A percentile compares a stretch with the other conserved stretches of the same genome.
Conservation (phyloP, 2,888 invertebrate species). For the Peribatodes rhomboidaria region DNA sequence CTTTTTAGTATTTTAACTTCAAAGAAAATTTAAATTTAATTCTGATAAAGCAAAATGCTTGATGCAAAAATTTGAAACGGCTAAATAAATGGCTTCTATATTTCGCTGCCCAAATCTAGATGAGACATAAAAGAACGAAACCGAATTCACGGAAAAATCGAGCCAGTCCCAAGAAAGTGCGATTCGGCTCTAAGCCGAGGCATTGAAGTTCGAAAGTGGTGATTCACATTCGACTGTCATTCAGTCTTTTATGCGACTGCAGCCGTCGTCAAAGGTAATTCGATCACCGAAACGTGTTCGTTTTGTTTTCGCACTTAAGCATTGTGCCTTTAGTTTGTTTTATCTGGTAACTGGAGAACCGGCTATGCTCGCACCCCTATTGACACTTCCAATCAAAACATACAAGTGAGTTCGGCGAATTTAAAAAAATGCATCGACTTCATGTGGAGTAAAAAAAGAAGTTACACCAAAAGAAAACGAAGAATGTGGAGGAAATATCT, state of each 20-base stretch:
- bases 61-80: not conserved
- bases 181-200: constrained; percentile 44
- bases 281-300: constrained; percentile 76
- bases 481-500: too few relatives aligned
- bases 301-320: constrained; percentile 84
- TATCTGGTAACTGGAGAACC: constrained; percentile 77
- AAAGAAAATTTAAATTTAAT: not conserved
- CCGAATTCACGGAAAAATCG: constrained; percentile 4
- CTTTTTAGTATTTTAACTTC: not conserved
- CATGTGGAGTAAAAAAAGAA: not conserved
- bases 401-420: constrained; percentile 54
- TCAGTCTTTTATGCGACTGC: constrained; percentile 75
- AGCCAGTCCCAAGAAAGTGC: constrained; percentile 25
- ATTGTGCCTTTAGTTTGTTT: constrained; percentile 81
- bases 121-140: constrained; percentile 10
- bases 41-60: not conserved
- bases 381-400: constrained; percentile 85
- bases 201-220: constrained; percentile 49
- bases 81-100: not conserved
- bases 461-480: not conserved
- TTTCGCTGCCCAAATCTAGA: not conserved
- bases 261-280: constrained; percentile 82
- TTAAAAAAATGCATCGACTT: constrained; percentile 13
- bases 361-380: constrained; percentile 78
- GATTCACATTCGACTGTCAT: constrained; percentile 53